These are phyloP conservation scores for Cyclophora punctaria DNA, from an alignment of 2,888 invertebrate species.

Conservation along the genomic window DNA sequence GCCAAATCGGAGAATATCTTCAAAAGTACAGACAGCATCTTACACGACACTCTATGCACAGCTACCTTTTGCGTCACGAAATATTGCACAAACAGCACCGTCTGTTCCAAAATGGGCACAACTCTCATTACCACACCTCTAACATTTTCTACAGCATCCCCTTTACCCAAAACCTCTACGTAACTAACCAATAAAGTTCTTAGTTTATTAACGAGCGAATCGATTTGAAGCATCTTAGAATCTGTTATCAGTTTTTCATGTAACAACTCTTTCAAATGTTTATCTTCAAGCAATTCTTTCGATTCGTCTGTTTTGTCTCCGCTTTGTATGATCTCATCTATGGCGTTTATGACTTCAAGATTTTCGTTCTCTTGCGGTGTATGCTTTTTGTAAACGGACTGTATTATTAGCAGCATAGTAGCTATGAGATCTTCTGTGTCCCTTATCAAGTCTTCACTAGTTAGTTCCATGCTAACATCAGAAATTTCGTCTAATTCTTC, in stretches of 20 bases:
- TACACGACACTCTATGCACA: conserved; percentile 85
- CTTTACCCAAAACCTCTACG: conserved; percentile 49
- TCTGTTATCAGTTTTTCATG: conserved; percentile 78
- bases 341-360: conserved; percentile 47
- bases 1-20: conserved; percentile 90
- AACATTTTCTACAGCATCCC: conserved; percentile 29
- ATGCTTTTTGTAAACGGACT: conserved; percentile 62
- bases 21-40: conserved; percentile 87
- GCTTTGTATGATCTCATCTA: conserved; percentile 50
- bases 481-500: conserved; percentile 31
- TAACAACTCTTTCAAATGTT: conserved; percentile 80
- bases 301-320: conserved; percentile 49
- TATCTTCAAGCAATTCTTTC: conserved; percentile 73
- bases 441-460: conserved; percentile 26
- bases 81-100: conserved; percentile 82
- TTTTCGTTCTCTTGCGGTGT: conserved; percentile 37
- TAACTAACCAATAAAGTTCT: conserved; percentile 52
- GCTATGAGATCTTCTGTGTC: conserved; percentile 57
- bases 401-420: conserved; percentile 45
- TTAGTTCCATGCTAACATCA: conserved; percentile 37
- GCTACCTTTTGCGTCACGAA: conserved; percentile 86
- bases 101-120: conserved; percentile 86
- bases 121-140: conserved; percentile 59
- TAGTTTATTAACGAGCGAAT: conserved; percentile 54
- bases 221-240: conserved; percentile 74